Percentiles rank a stretch among this genome's conserved stretches.
phyloP scores from a whole-genome alignment of 2,113 vertebrate species.

The Tursiops truncatus region DNA sequence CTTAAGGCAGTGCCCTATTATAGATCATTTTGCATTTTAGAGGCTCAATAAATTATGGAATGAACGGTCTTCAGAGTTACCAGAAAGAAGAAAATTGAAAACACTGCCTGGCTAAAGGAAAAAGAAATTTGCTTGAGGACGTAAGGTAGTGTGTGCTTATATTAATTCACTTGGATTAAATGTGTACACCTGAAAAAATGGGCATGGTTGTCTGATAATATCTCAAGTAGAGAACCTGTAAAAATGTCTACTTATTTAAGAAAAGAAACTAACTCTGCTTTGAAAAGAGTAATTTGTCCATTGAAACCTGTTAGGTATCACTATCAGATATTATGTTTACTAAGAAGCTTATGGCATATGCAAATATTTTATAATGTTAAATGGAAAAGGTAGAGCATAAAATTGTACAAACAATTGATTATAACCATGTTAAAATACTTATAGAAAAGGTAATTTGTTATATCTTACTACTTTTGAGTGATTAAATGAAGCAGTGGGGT shows the following conservation, averaged over 20 bases:
- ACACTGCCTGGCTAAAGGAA: not conserved
- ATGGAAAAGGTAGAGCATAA: not conserved
- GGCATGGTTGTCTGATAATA: not conserved
- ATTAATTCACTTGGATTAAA: constrained; percentile 33
- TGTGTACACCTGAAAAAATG: not conserved
- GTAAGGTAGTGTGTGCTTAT: not conserved
- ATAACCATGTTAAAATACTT: not conserved
- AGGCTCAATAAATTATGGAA: constrained; percentile 25
- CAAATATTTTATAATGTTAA: constrained; percentile 4
- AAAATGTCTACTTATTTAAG: not conserved
- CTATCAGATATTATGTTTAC: not conserved
- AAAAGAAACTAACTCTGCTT: not conserved
- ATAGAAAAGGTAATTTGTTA: not conserved
- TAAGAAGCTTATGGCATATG: not conserved
- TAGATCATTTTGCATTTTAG: not conserved
- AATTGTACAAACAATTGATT: not conserved
- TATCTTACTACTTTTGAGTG: not conserved
- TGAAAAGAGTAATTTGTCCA: not conserved
- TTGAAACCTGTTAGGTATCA: not conserved
- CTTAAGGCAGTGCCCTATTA: not conserved
- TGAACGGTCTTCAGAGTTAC: not conserved
- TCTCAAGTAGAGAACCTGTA: not conserved
- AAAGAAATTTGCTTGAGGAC: not conserved
- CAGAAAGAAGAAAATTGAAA: not conserved
- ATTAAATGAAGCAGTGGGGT: not conserved